Conservation (phyloP, 2,797 vertebrate species). For the Smutsia temminckii region DNA sequence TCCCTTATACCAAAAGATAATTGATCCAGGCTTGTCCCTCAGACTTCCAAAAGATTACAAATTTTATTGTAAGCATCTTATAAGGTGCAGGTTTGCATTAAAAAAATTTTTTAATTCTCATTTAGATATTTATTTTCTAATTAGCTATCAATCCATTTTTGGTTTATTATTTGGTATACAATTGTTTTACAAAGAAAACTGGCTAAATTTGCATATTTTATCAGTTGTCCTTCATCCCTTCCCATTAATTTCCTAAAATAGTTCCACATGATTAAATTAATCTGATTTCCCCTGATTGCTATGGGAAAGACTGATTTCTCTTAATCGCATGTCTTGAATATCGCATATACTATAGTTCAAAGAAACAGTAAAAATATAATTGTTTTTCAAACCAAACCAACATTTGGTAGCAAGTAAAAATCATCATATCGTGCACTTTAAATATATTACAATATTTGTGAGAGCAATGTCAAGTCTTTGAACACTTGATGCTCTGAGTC, state of each 20-base stretch:
- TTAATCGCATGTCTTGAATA: not conserved
- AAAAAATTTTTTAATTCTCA: not conserved
- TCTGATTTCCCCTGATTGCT: not conserved
- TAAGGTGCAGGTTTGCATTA: not conserved
- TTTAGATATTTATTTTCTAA: conserved; percentile 17
- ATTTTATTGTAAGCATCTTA: not conserved
- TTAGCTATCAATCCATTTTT: not conserved
- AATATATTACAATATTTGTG: not conserved
- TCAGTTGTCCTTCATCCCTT: not conserved
- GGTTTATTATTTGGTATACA: not conserved
- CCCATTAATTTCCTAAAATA: conserved; percentile 27
- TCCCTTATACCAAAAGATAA: not conserved
- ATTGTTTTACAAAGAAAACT: not conserved
- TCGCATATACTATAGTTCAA: not conserved
- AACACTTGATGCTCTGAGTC: not conserved
- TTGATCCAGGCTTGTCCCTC: not conserved
- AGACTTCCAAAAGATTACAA: not conserved
- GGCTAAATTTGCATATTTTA: not conserved
- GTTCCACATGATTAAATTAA: not conserved
- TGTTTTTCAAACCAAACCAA: not conserved
- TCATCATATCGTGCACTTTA: not conserved
- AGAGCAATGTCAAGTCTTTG: not conserved
- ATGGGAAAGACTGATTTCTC: not conserved
- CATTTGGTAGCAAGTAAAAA: not conserved
- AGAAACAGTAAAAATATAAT: not conserved